Evolutionary conservation across 2,797 vertebrate genomes (phyloP), one percentile per base, ranked within the genome.

Genomic region (Lycodopsis pacificus): DNA sequence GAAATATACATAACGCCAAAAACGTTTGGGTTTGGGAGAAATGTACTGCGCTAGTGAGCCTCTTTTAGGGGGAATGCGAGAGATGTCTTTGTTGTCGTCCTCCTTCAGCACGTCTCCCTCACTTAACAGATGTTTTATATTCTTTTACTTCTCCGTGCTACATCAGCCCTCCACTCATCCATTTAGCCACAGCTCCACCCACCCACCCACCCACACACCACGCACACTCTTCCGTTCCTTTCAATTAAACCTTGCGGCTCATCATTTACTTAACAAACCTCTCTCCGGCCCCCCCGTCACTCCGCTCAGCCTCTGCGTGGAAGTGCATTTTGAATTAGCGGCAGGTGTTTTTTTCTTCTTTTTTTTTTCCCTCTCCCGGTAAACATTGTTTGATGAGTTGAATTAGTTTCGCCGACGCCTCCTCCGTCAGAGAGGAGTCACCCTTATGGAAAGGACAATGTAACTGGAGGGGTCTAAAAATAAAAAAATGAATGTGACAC

Each of bases 341-440:
- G 58, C 87, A 89, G 80, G 78, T 82, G n/a, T n/a, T n/a, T n/a
- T 1, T 34, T 34, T 34, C 7, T 34, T 7, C 86, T 92, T 93
- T 34, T 7, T 86, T 92, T 93, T 92, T 93, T 79, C 53, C 32
- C 73, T 76, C 71, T 57, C 70, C 75, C 73, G 32, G 86, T 86
- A 84, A 90, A 87, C 80, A 85, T 66, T 69, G 77, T 85, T 84
- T 87, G 76, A 89, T 83, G 74, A 86, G 71, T 81, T 84, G 61
- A 90, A 90, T 88, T 80, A 76, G 62, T 71, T 69, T 76, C 48
- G 38, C 38, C 1, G 27, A 58, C 13, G n/a, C 40, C 48, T 46
- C 36, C 70, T 73, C 66, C 64, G 63, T 73, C 40, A 74, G 54
- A 73, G 62, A 62, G 51, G 58, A 78, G 69, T 32, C 53, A 12